These are phyloP conservation scores for Hetaerina titia DNA, from an alignment of 2,888 invertebrate genomes.

Conservation along the genomic window DNA sequence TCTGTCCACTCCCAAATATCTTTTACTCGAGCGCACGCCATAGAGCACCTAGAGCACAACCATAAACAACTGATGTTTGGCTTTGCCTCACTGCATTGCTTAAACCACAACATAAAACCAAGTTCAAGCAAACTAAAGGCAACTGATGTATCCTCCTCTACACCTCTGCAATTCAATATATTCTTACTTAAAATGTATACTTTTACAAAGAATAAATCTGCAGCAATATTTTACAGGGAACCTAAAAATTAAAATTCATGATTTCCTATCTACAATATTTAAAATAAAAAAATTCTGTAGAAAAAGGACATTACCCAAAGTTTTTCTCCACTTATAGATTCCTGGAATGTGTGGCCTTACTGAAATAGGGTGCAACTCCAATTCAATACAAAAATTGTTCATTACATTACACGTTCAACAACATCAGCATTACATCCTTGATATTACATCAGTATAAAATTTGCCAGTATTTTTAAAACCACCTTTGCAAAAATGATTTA, in stretches of 20 bases:
- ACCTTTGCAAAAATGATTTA: not conserved
- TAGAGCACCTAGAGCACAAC: not conserved
- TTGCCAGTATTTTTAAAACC: not conserved
- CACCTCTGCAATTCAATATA: not conserved
- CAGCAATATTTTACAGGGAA: not conserved
- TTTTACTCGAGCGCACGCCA: not conserved
- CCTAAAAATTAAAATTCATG: not conserved
- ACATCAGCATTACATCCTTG: not conserved
- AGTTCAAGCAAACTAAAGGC: not conserved
- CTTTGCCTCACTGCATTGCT: not conserved
- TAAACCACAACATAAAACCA: not conserved
- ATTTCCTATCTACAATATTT: not conserved
- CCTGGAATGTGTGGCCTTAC: not conserved
- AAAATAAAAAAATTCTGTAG: not conserved
- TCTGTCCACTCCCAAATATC: not conserved
- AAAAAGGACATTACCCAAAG: constrained; percentile 44
- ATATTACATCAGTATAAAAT: not conserved
- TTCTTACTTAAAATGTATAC: not conserved
- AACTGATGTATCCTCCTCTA: not conserved
- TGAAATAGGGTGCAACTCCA: not conserved
- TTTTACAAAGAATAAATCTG: not conserved
- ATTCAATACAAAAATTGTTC: constrained; percentile 4
- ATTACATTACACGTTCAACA: not conserved
- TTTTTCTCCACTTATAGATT: not conserved
- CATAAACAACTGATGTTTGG: not conserved